Conservation (phyloP, 2,797 vertebrate genomes). For the Falco biarmicus region DNA sequence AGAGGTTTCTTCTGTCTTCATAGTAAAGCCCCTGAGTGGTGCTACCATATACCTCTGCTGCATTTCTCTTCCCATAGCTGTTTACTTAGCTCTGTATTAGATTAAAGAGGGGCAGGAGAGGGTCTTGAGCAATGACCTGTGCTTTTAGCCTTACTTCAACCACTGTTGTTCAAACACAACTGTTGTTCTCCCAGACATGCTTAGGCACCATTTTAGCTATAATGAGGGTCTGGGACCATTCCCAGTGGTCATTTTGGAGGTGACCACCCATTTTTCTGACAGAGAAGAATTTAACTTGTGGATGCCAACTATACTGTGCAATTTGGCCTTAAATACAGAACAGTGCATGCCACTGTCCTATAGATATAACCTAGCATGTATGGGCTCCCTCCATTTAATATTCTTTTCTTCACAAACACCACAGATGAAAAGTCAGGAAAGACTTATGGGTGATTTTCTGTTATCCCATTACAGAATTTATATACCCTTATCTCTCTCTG, state of each 20-base stretch:
- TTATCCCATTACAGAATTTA: background rate
- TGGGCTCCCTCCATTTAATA: background rate
- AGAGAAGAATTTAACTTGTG: background rate
- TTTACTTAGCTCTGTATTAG: background rate
- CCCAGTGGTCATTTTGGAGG: background rate
- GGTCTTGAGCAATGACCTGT: background rate
- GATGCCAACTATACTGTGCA: rapidly evolving
- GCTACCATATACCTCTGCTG: background rate
- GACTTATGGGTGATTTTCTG: background rate
- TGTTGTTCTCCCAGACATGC: background rate
- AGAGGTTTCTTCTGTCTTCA: background rate
- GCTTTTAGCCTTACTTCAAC: background rate
- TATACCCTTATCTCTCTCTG: background rate
- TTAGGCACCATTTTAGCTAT: background rate
- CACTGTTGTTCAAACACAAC: background rate
- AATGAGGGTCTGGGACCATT: background rate
- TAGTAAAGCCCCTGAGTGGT: background rate
- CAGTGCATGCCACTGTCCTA: rapidly evolving
- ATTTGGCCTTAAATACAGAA: background rate
- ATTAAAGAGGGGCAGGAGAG: background rate
- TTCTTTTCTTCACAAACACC: background rate
- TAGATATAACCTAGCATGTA: background rate
- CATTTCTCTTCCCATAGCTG: background rate
- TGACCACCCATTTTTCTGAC: rapidly evolving
- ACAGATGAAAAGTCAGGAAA: background rate